These are phyloP conservation scores for Lutra lutra DNA, from an alignment of 2,797 vertebrate species.

Conservation along the genomic window DNA sequence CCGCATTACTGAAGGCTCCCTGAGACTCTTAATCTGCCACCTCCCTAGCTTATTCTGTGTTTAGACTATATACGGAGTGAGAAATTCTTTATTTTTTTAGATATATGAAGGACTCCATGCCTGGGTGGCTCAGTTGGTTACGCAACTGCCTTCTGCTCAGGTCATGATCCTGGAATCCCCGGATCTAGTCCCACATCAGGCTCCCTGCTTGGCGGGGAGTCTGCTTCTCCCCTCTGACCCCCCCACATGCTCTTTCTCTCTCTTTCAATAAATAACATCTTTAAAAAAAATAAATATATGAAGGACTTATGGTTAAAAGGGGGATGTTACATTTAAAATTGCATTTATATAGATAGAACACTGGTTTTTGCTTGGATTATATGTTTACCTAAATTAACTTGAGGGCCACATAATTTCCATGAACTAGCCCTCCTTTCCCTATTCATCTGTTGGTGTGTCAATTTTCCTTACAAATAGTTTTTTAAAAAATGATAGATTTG, in stretches of 20 bases:
- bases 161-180: neutral
- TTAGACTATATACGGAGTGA: neutral
- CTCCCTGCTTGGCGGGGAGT: neutral
- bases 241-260: neutral
- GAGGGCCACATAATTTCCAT: neutral
- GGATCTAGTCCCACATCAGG: neutral
- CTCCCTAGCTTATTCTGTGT: neutral
- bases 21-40: neutral
- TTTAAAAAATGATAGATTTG: neutral
- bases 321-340: neutral
- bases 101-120: neutral
- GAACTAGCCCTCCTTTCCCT: neutral
- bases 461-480: neutral
- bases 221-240: neutral
- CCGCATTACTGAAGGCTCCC: neutral
- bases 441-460: neutral
- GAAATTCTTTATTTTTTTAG: neutral
- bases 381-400: neutral
- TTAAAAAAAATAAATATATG: neutral
- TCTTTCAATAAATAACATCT: neutral
- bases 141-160: neutral
- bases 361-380: neutral
- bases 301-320: neutral
- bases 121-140: neutral
- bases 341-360: neutral